phyloP scores from a whole-genome alignment of 2,113 vertebrate genomes.

The Pseudorectes ferrugineus region DNA sequence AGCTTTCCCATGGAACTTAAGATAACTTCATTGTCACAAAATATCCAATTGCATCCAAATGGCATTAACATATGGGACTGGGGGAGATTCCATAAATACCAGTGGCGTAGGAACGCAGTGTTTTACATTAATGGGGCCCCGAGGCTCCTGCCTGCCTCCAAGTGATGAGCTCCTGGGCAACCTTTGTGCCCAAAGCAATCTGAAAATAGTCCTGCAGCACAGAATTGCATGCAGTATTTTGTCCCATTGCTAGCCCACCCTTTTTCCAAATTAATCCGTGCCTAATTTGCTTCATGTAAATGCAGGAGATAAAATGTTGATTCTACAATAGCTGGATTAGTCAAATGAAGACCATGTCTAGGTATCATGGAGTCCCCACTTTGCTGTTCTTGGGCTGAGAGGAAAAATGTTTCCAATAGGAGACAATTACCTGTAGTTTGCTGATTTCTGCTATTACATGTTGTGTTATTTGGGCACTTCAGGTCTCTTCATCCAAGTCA shows the following conservation, averaged over 20 bases:
- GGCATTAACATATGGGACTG: background rate
- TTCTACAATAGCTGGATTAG: background rate
- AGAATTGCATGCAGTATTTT: background rate
- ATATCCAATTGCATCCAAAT: background rate
- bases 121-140: background rate
- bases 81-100: background rate
- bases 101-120: fast-evolving
- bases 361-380: background rate
- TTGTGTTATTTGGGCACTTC: background rate
- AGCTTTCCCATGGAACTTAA: background rate
- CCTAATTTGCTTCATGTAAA: background rate
- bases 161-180: background rate
- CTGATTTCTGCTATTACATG: background rate
- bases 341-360: background rate
- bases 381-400: background rate
- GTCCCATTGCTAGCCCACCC: background rate
- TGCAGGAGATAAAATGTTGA: background rate
- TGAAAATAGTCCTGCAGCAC: background rate
- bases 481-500: background rate
- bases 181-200: background rate
- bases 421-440: background rate
- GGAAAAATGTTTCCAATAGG: background rate
- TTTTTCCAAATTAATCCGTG: background rate
- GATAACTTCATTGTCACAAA: background rate
- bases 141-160: background rate